Evolutionary conservation across 2,888 invertebrate species (phyloP).

Genomic region (Plemyria rubiginata): DNA sequence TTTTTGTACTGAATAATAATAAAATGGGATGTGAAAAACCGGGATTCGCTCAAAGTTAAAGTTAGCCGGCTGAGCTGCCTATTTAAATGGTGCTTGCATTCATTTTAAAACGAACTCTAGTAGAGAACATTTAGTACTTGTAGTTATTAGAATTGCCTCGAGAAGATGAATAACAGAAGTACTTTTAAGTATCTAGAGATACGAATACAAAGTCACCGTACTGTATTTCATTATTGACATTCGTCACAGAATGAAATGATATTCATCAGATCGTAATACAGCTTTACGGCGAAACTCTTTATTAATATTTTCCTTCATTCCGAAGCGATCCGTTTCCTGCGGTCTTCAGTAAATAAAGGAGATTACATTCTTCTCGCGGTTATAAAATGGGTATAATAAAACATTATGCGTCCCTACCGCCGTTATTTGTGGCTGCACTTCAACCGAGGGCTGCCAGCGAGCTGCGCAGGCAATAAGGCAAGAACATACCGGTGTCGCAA

Average conservation of each 20-base stretch:
- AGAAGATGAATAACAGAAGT: background rate
- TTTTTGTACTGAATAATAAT: constrained; percentile 34
- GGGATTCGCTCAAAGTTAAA: constrained; percentile 26
- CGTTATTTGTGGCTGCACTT: constrained; percentile 73
- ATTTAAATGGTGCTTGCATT: constrained; percentile 10
- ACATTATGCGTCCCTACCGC: constrained; percentile 72
- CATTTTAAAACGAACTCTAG: too few species aligned
- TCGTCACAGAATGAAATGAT: constrained; percentile 31
- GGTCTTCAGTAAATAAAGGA: constrained; percentile 69
- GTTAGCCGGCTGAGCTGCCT: constrained; percentile 21
- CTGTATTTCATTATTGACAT: constrained; percentile 18
- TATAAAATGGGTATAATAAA: constrained; percentile 77
- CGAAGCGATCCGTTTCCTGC: constrained; percentile 62
- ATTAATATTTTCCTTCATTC: constrained; percentile 59
- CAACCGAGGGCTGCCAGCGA: constrained; percentile 50
- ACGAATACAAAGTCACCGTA: background rate
- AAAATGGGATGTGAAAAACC: constrained; percentile 31
- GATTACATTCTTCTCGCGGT: constrained; percentile 76
- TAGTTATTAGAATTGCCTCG: background rate
- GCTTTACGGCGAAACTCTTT: constrained; percentile 45
- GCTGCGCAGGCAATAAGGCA: constrained; percentile 59
- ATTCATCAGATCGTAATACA: constrained; percentile 39
- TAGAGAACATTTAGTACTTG: too few species aligned
- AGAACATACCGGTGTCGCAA: constrained; percentile 55
- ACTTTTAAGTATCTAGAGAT: background rate